Conservation (phyloP, 2,888 invertebrate genomes). For the Caenorhabditis parvicauda region DNA sequence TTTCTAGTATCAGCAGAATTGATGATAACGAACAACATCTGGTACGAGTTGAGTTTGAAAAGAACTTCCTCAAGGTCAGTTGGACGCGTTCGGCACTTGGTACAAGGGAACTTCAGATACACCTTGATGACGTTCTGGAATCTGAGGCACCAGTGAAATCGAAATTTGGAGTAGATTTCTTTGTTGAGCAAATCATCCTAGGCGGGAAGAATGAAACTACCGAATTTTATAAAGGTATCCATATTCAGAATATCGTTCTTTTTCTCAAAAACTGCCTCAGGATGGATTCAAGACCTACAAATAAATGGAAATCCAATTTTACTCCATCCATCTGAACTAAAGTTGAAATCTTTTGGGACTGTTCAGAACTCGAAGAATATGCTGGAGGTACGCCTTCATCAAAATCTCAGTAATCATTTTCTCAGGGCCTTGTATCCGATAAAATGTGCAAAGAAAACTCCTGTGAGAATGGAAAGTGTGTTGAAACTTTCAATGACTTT, state of each 20-base stretch:
- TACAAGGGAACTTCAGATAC: slow-evolving; percentile 20
- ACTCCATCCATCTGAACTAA: slow-evolving; percentile 38
- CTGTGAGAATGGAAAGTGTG: slow-evolving; percentile 82
- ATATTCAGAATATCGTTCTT: slow-evolving; percentile 7
- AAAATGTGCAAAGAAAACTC: slow-evolving; percentile 65
- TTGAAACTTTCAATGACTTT: slow-evolving; percentile 75
- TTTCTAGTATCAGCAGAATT: slow-evolving; percentile 22
- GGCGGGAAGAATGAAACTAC: slow-evolving; percentile 31
- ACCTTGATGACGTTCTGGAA: slow-evolving; percentile 42
- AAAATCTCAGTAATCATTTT: neutral
- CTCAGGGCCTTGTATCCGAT: slow-evolving; percentile 53
- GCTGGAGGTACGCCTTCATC: slow-evolving; percentile 39
- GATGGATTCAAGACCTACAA: slow-evolving; percentile 57
- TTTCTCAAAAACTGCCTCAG: slow-evolving; percentile 24
- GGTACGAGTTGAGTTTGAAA: slow-evolving; percentile 28
- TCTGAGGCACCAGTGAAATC: slow-evolving; percentile 33
- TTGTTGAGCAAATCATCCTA: slow-evolving; percentile 50
- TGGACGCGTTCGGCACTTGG: neutral
- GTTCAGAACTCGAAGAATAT: slow-evolving; percentile 41
- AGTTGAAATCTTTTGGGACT: slow-evolving; percentile 38
- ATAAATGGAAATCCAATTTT: slow-evolving; percentile 49
- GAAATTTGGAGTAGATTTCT: slow-evolving; percentile 53
- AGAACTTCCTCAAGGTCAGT: slow-evolving; percentile 27
- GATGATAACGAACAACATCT: slow-evolving; percentile 53
- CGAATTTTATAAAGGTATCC: slow-evolving; percentile 24